Percentiles rank a stretch among this genome's conserved stretches.
phyloP scores from a whole-genome alignment of 2,888 invertebrate species.

The Torymus auratus region DNA sequence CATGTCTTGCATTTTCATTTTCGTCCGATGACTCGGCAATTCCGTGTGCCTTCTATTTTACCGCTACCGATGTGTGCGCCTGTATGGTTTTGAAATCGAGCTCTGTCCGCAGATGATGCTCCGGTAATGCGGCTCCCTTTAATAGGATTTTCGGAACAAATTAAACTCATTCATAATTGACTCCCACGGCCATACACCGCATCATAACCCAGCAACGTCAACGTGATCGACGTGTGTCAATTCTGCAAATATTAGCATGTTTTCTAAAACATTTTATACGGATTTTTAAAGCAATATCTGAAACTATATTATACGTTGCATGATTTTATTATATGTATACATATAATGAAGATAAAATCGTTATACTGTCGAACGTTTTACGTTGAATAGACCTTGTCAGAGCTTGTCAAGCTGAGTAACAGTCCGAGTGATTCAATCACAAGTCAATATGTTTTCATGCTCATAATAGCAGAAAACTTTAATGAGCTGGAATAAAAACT shows the following conservation, averaged over 20 bases:
- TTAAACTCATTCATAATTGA: slow-evolving; percentile 44
- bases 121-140: slow-evolving; percentile 38
- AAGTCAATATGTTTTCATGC: background rate
- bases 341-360: slow-evolving; percentile 3
- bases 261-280: too few relatives aligned
- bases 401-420: background rate
- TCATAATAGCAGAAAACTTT: slow-evolving; percentile 6
- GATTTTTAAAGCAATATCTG: too few relatives aligned
- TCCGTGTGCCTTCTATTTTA: slow-evolving; percentile 3
- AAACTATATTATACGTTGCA: too few relatives aligned
- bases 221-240: too few relatives aligned
- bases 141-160: slow-evolving; percentile 52
- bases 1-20: slow-evolving; percentile 44
- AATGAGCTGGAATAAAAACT: too few relatives aligned
- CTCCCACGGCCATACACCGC: background rate
- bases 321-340: too few relatives aligned
- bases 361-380: slow-evolving; percentile 9
- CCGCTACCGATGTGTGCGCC: slow-evolving; percentile 23
- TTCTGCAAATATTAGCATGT: too few relatives aligned
- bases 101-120: slow-evolving; percentile 5
- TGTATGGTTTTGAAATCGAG: slow-evolving; percentile 8
- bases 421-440: slow-evolving; percentile 12
- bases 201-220: too few relatives aligned
- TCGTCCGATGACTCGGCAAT: slow-evolving; percentile 35
- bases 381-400: slow-evolving; percentile 11